These are phyloP conservation scores for Ichneumon xanthorius DNA, from an alignment of 2,888 invertebrate species.

Conservation along the genomic window DNA sequence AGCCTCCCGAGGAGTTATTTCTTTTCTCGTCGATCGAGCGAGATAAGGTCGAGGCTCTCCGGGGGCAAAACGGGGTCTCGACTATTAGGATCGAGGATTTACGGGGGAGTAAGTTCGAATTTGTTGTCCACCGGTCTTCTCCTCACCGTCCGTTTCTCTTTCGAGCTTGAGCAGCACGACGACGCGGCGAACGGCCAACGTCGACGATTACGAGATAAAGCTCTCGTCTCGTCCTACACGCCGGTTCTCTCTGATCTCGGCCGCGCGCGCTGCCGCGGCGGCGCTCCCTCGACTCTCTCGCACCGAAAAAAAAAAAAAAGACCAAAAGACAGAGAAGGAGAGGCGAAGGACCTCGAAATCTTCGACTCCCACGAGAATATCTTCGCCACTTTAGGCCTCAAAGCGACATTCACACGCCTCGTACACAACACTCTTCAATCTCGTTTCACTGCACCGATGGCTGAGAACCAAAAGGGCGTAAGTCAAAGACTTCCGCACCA, in stretches of 20 bases:
- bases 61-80: constrained; percentile 31
- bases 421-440: constrained; percentile 7
- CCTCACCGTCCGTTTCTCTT: constrained; percentile 55
- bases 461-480: neutral
- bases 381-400: constrained; percentile 62
- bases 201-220: constrained; percentile 78
- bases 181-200: constrained; percentile 73
- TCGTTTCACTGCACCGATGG: neutral
- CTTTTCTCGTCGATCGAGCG: constrained; percentile 45
- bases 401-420: constrained; percentile 67
- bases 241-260: constrained; percentile 69
- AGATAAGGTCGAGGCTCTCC: constrained; percentile 47
- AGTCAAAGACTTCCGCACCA: neutral
- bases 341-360: constrained; percentile 73
- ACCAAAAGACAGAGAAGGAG: constrained; percentile 36
- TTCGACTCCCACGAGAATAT: constrained; percentile 73
- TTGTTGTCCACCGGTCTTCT: constrained; percentile 50
- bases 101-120: constrained; percentile 61
- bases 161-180: constrained; percentile 43
- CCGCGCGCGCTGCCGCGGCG: constrained; percentile 51
- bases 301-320: constrained; percentile 65
- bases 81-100: constrained; percentile 62
- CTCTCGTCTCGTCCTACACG: constrained; percentile 73
- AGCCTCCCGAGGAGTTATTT: constrained; percentile 16
- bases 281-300: constrained; percentile 56